Conservation (phyloP, 2,797 vertebrate genomes). For the Tarsius wallacei region DNA sequence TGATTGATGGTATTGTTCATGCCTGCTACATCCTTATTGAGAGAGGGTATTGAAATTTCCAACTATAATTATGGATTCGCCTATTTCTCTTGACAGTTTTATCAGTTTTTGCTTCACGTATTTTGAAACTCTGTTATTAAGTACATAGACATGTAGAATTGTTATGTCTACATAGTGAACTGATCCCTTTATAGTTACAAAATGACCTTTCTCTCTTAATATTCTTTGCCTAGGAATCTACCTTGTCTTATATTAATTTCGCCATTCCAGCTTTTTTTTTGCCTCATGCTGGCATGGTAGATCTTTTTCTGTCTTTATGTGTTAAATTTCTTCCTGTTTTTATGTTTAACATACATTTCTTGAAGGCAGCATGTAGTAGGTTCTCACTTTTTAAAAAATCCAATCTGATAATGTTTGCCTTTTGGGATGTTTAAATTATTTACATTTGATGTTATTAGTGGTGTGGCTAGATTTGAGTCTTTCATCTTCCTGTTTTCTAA, state of each 20-base stretch:
- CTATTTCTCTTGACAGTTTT: too few relatives aligned
- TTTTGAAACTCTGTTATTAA: background rate
- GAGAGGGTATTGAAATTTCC: too few relatives aligned
- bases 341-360: background rate
- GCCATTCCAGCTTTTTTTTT: background rate
- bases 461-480: background rate
- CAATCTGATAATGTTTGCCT: background rate
- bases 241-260: background rate
- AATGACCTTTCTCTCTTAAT: too few relatives aligned
- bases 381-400: background rate
- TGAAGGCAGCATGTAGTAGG: background rate
- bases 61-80: too few relatives aligned
- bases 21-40: too few relatives aligned
- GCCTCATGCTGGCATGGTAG: background rate
- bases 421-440: background rate
- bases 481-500: background rate
- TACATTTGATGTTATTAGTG: background rate
- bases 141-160: background rate
- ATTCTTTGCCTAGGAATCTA: too few relatives aligned
- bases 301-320: background rate
- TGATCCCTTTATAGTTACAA: background rate
- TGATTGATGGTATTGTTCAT: too few relatives aligned
- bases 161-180: background rate
- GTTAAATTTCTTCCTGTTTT: background rate
- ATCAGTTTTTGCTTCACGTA: background rate